These are phyloP conservation scores for Poecile montanus DNA, from an alignment of 2,797 vertebrate species.

Conservation along the genomic window DNA sequence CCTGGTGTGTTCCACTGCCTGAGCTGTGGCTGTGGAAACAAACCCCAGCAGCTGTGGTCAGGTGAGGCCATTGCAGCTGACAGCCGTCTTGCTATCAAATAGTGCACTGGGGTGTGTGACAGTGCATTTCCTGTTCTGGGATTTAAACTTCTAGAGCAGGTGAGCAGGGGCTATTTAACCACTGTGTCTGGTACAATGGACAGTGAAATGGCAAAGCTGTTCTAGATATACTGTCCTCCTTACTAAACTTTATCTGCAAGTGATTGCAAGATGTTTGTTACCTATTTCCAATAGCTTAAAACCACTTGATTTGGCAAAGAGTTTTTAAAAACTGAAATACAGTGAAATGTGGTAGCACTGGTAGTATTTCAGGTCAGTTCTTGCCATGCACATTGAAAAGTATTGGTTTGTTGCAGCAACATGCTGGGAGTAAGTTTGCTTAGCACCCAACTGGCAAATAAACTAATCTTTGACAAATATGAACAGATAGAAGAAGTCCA, in stretches of 20 bases:
- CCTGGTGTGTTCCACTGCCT: background rate
- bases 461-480: background rate
- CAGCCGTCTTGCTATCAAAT: background rate
- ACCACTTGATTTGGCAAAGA: background rate
- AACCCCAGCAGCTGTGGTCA: background rate
- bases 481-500: background rate
- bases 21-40: background rate
- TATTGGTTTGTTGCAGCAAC: background rate
- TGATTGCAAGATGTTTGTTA: background rate
- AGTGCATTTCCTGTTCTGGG: background rate
- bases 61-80: background rate
- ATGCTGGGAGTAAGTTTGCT: background rate
- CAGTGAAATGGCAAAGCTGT: background rate
- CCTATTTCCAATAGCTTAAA: background rate
- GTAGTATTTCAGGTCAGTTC: background rate
- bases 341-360: background rate
- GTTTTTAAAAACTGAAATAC: background rate
- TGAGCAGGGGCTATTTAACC: background rate
- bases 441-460: background rate
- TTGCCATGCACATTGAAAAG: background rate
- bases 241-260: background rate
- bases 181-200: background rate
- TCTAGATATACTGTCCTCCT: background rate
- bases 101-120: background rate
- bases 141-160: background rate